Evolutionary conservation across 1,140 invertebrate genomes (phyloP).

Genomic region (Drosophila pseudoobscura): DNA sequence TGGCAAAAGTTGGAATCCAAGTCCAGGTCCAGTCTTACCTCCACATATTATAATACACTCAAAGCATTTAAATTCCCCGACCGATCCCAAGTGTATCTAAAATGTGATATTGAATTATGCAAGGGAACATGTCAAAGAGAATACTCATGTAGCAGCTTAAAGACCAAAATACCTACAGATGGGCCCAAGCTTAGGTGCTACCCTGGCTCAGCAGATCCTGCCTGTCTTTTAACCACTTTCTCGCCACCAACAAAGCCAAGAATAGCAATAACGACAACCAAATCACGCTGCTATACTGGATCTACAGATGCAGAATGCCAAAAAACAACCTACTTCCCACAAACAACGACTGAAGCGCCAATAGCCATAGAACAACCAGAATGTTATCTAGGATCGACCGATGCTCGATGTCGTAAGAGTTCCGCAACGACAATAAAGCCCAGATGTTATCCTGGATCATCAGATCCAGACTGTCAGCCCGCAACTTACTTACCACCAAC

Average conservation of each 20-base stretch:
- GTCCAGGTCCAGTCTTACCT: conserved; percentile 85
- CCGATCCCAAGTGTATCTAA: conserved; percentile 88
- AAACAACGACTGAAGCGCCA: conserved; percentile 51
- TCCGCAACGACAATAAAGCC: conserved; percentile 41
- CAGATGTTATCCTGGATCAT: conserved; percentile 83
- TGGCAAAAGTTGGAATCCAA: conserved; percentile 86
- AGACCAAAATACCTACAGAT: conserved; percentile 15
- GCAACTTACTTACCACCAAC: conserved; percentile 56
- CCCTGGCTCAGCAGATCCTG: conserved; percentile 83
- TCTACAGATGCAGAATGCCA: conserved; percentile 75
- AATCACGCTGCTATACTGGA: conserved; percentile 53
- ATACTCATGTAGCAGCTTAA: conserved; percentile 50
- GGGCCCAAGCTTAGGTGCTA: conserved; percentile 63
- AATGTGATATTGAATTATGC: conserved; percentile 89
- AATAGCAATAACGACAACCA: conserved; percentile 79
- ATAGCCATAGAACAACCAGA: not conserved
- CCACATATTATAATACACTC: conserved; percentile 87
- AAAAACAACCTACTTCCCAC: conserved; percentile 24
- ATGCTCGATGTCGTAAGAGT: conserved; percentile 1
- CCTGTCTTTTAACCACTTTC: conserved; percentile 65
- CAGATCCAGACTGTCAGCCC: conserved; percentile 83
- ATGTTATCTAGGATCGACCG: conserved; percentile 4
- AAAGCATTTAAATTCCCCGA: conserved; percentile 90
- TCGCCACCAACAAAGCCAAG: conserved; percentile 36
- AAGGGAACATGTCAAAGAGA: conserved; percentile 74